Evolutionary conservation across 1,140 invertebrate genomes (phyloP).

Genomic region (Drosophila orena): DNA sequence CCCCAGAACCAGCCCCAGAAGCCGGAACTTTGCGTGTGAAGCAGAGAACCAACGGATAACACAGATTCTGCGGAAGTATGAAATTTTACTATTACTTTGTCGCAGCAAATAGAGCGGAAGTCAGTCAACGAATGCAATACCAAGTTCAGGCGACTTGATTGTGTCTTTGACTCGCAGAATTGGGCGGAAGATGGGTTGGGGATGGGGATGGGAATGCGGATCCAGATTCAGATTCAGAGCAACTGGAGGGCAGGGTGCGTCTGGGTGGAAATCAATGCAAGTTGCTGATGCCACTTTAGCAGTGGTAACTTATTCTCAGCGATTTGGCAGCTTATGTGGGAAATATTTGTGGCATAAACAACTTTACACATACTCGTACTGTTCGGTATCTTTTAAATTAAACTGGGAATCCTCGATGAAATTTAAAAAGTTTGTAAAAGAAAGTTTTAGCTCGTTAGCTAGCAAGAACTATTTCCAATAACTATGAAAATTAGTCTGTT

Average conservation of each 20-base stretch:
- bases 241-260: constrained; percentile 6
- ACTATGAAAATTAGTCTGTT: too few species aligned
- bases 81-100: constrained; percentile 82
- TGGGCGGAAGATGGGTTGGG: neutral
- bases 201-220: neutral
- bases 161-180: constrained; percentile 51
- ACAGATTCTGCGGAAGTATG: constrained; percentile 78
- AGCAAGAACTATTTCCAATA: too few species aligned
- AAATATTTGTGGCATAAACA: constrained; percentile 37
- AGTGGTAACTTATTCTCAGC: neutral
- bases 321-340: constrained; percentile 40
- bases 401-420: too few species aligned
- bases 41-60: constrained; percentile 25
- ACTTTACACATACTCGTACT: neutral
- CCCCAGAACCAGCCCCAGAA: too few species aligned
- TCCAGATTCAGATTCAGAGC: too few species aligned
- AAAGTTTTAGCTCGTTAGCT: too few species aligned
- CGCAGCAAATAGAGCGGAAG: constrained; percentile 79
- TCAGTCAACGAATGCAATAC: constrained; percentile 73
- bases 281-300: constrained; percentile 22
- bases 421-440: too few species aligned
- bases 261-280: constrained; percentile 53
- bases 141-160: constrained; percentile 67
- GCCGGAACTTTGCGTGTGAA: constrained; percentile 1
- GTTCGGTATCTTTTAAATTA: too few species aligned